Percentiles rank a stretch among this genome's conserved stretches.
Conservation (phyloP, 2,113 vertebrate genomes). For the Rousettus leschenaultii region DNA sequence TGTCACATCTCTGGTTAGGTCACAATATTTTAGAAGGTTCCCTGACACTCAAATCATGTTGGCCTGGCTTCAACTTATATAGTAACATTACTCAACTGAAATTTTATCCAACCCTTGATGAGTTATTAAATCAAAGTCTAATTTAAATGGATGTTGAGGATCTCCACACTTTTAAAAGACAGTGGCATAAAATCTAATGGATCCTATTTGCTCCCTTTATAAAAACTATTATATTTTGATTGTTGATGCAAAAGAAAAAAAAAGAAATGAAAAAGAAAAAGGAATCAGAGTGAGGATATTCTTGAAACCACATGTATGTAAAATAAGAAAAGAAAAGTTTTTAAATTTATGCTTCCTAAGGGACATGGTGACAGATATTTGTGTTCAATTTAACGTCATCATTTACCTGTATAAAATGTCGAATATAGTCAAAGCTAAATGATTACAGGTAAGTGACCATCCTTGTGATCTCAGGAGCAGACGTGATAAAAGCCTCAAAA, state of each 20-base stretch:
- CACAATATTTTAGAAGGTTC: slow-evolving; percentile 27
- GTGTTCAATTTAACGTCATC: not conserved
- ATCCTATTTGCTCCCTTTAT: slow-evolving; percentile 2
- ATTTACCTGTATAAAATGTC: not conserved
- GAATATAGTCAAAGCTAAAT: not conserved
- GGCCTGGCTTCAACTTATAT: slow-evolving; percentile 32
- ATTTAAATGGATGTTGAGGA: slow-evolving; percentile 60
- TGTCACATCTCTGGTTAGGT: slow-evolving; percentile 23
- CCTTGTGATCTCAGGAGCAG: not conserved
- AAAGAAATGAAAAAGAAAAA: not conserved
- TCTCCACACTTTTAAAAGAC: slow-evolving; percentile 43
- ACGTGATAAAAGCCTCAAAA: not conserved
- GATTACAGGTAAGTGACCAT: not conserved
- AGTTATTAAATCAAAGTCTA: slow-evolving; percentile 67
- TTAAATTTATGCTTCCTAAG: not conserved
- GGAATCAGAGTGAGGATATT: not conserved
- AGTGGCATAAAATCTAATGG: slow-evolving; percentile 35
- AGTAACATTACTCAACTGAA: slow-evolving; percentile 50
- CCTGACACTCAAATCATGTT: slow-evolving; percentile 27
- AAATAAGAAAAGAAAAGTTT: not conserved
- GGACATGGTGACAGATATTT: not conserved
- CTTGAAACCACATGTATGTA: not conserved
- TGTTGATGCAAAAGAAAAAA: slow-evolving; percentile 3
- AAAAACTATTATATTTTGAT: not conserved
- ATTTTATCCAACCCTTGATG: slow-evolving; percentile 42